Evolutionary conservation across 2,888 invertebrate genomes (phyloP).

Genomic region (Drosophila sordidula): DNA sequence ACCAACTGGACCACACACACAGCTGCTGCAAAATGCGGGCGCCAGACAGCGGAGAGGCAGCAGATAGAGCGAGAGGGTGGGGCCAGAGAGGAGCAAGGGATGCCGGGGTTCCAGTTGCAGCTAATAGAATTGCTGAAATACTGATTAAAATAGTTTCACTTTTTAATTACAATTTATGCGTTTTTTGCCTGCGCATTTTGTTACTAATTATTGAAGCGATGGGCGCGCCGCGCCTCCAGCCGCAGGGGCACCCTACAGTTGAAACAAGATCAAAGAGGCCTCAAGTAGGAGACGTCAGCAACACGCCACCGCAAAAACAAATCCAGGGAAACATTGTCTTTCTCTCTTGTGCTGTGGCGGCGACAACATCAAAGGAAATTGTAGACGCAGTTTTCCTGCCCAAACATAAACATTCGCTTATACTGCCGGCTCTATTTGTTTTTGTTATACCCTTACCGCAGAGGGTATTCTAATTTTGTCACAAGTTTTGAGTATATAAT

Average conservation of each 20-base stretch:
- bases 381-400: slow-evolving; percentile 73
- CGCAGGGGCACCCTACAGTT: slow-evolving; percentile 25
- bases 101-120: neutral
- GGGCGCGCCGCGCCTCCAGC: slow-evolving; percentile 1
- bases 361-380: slow-evolving; percentile 75
- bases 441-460: slow-evolving; percentile 33
- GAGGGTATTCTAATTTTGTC: neutral
- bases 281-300: slow-evolving; percentile 55
- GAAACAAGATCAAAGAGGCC: slow-evolving; percentile 69
- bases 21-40: slow-evolving; percentile 60
- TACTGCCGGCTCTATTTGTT: slow-evolving; percentile 48
- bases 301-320: slow-evolving; percentile 42
- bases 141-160: slow-evolving; percentile 79
- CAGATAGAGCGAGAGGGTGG: neutral
- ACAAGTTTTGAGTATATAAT: too few species aligned
- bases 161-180: slow-evolving; percentile 78
- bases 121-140: slow-evolving; percentile 78
- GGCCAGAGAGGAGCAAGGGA: neutral
- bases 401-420: slow-evolving; percentile 71
- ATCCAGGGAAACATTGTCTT: slow-evolving; percentile 62
- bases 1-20: slow-evolving; percentile 63
- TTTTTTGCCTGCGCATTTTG: slow-evolving; percentile 46
- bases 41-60: slow-evolving; percentile 22
- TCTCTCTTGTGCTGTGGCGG: slow-evolving; percentile 19
- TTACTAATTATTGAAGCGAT: slow-evolving; percentile 64